phyloP scores from a whole-genome alignment of 2,888 invertebrate species.

The Stegana nigrithorax region DNA sequence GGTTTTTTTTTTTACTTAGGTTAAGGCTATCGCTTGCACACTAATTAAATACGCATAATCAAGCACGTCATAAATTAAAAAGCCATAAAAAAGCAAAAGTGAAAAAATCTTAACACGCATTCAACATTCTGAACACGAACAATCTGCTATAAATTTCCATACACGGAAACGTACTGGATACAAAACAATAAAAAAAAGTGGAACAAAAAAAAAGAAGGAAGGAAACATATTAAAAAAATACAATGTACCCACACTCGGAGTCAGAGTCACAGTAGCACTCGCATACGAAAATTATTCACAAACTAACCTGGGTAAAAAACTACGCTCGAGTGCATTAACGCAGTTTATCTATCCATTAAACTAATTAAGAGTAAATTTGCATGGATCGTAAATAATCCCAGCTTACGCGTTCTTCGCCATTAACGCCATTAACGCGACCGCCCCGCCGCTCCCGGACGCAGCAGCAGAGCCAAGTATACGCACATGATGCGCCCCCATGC shows the following conservation, averaged over 20 bases:
- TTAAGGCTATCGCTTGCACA: too few species aligned
- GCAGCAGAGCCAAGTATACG: too few species aligned
- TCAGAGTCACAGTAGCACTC: too few species aligned
- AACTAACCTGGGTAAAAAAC: too few species aligned
- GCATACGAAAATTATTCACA: too few species aligned
- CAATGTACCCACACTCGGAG: too few species aligned
- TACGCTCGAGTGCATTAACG: conserved; percentile 58
- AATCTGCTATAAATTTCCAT: background rate
- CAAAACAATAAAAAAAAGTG: background rate
- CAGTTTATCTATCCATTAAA: conserved; percentile 63
- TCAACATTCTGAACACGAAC: too few species aligned
- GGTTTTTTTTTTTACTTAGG: too few species aligned
- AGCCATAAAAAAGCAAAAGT: background rate
- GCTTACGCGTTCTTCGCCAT: background rate
- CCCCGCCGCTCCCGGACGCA: conserved; percentile 42
- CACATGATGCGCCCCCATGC: too few species aligned
- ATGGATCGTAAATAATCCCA: conserved; percentile 61
- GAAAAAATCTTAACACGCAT: too few species aligned
- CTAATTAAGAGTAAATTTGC: conserved; percentile 64
- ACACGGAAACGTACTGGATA: background rate
- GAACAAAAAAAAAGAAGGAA: background rate
- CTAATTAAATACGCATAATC: too few species aligned
- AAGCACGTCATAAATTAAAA: background rate
- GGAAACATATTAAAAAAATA: too few species aligned
- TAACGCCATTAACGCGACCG: conserved; percentile 31